Evolutionary conservation across 2,113 vertebrate species (phyloP).

Genomic region (Lycaon pictus): DNA sequence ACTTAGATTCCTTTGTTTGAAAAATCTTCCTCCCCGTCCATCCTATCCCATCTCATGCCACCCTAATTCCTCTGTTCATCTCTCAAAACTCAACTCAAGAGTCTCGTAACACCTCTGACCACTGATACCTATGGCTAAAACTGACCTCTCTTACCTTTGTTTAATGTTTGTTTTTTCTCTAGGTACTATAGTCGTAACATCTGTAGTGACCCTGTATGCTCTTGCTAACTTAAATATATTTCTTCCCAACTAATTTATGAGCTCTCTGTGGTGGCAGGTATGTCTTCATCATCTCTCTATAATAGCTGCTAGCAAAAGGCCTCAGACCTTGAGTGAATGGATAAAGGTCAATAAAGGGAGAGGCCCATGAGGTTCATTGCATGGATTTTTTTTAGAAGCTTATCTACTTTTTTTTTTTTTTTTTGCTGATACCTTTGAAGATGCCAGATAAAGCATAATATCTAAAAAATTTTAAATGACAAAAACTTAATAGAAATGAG

Average conservation of each 20-base stretch:
- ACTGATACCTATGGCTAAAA: not conserved
- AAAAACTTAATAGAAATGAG: not conserved
- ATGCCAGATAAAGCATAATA: not conserved
- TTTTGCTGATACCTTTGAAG: not conserved
- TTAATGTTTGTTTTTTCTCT: not conserved
- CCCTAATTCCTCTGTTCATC: not conserved
- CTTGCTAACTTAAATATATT: not conserved
- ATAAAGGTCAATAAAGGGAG: not conserved
- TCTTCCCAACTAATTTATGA: not conserved
- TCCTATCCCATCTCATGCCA: not conserved
- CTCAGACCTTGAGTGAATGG: not conserved
- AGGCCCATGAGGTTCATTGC: not conserved
- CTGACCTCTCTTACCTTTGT: not conserved
- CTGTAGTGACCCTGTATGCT: not conserved
- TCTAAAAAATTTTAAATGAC: not conserved
- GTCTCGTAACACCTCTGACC: not conserved
- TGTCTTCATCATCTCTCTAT: not conserved
- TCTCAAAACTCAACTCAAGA: not conserved
- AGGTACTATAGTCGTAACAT: not conserved
- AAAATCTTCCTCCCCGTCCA: not conserved
- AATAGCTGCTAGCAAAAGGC: not conserved
- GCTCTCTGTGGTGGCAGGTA: not conserved
- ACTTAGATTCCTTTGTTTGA: not conserved
- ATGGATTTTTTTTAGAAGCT: not conserved
- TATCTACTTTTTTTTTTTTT: not conserved